Evolutionary conservation across 2,888 invertebrate species (phyloP).

Genomic region (Parochlus steinenii): DNA sequence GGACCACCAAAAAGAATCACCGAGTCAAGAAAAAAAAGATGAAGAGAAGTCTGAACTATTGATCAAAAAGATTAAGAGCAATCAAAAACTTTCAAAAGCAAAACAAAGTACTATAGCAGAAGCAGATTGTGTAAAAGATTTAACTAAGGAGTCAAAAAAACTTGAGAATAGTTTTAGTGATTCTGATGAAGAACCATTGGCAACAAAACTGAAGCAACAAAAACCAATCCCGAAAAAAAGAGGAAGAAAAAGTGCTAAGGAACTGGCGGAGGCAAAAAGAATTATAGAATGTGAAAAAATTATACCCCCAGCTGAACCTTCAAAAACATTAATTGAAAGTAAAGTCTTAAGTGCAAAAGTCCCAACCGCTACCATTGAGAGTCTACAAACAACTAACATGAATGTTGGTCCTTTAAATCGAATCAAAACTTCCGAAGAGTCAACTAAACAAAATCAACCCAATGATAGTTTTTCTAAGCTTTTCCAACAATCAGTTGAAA

Average conservation of each 20-base stretch:
- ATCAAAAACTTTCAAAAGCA: constrained; percentile 13
- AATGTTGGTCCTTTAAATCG: no score
- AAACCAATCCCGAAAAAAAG: constrained; percentile 9
- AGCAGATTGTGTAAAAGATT: constrained; percentile 11
- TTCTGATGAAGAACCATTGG: constrained; percentile 48
- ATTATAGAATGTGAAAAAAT: constrained; percentile 4
- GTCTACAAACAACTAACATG: no score
- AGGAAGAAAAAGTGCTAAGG: constrained; percentile 10
- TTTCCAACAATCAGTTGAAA: neutral
- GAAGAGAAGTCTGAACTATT: constrained; percentile 15
- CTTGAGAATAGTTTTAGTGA: constrained; percentile 38
- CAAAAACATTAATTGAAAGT: no score
- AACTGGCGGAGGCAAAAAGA: constrained; percentile 8
- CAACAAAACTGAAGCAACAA: constrained; percentile 32
- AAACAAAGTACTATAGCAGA: no score
- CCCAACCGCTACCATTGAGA: no score
- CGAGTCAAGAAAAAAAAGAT: constrained; percentile 15
- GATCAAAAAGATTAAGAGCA: constrained; percentile 14
- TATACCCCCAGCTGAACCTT: no score
- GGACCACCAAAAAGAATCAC: constrained; percentile 20
- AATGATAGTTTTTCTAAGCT: neutral
- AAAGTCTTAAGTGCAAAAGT: neutral
- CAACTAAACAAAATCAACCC: neutral
- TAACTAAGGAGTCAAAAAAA: constrained; percentile 13
- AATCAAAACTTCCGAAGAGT: no score